Base-by-base conservation (phyloP, 2,797 vertebrate genomes). In the Sebastes matsubarae region DNA sequence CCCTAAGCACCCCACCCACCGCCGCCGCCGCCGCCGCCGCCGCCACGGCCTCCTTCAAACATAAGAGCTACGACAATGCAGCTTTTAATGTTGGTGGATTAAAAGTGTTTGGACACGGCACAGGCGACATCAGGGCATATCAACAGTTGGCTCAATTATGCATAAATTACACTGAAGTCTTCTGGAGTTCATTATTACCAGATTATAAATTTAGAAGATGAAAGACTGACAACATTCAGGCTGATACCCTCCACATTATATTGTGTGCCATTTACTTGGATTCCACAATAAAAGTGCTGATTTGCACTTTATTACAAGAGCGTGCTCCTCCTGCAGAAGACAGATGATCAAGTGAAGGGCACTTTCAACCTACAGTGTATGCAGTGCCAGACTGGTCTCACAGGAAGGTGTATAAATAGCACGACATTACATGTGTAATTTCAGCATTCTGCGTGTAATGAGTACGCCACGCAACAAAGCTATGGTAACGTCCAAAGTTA, bases 51-150 rank as follows among this genome's bases (percentile, higher is more conserved):
- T 80, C 82, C 73, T 86, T 83, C 73, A 89, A 73, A 83, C 79
- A 77, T 61, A 79, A 85, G 81, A 80, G 78, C 82, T 58, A 61
- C 36, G 55, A 77, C 83, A 83, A 85, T 78, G 71, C 16, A 25
- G 78, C 61, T 81, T 85, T 86, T 85, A 87, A 82, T 85, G 58
- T 71, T 24, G 22, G 58, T 67, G 46, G 34, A 83, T 73, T 85
- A 55, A 71, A 81, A 36, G 60, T 55, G 77, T 77, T 87, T 83
- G 55, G 60, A 87, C 46, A 58, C 32, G 66, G 10, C 77, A 24
- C 42, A 50, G 72, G 11, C 52, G 69, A 80, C 20, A 6, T 72
- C 58, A 59, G 42, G 61, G 12, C 27, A 75, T 27, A 73, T 81
- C 58, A 77, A 30, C 52, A 29, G 58, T 80, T 79, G 52, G 69